A percentile compares a stretch with the other conserved stretches of the same genome.
Evolutionary conservation across 2,797 vertebrate genomes (phyloP).

Genomic region (Loriculus beryllinus): DNA sequence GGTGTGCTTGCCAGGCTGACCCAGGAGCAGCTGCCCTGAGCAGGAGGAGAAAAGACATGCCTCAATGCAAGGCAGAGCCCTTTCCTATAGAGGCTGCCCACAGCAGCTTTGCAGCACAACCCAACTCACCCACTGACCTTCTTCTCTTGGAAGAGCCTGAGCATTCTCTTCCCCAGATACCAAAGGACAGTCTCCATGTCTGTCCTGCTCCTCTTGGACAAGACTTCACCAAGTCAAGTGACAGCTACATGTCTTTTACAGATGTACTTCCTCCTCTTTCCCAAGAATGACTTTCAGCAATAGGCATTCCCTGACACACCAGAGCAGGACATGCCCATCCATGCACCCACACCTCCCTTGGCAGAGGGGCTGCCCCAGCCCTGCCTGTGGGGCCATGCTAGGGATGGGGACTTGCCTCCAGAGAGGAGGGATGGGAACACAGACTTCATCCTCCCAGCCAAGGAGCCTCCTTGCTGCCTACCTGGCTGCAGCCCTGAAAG

Average conservation of each 20-base stretch:
- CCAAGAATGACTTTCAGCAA: neutral
- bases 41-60: neutral
- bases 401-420: neutral
- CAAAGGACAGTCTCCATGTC: neutral
- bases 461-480: neutral
- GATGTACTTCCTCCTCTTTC: neutral
- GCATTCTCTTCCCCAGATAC: neutral
- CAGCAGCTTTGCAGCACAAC: neutral
- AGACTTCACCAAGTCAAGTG: neutral
- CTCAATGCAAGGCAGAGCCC: neutral
- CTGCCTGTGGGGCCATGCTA: rapidly evolving
- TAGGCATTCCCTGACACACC: neutral
- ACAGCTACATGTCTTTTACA: neutral
- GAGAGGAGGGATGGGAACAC: neutral
- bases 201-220: neutral
- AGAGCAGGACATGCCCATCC: rapidly evolving
- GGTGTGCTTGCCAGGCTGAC: neutral
- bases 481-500: neutral
- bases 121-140: neutral
- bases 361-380: neutral
- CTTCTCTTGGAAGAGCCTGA: neutral
- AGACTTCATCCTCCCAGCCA: neutral
- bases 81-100: neutral
- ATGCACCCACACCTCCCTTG: neutral
- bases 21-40: neutral